Evolutionary conservation across 53 echinoderm and acorn worm genomes (phyloP).

Genomic region (Mesocentrotus franciscanus): DNA sequence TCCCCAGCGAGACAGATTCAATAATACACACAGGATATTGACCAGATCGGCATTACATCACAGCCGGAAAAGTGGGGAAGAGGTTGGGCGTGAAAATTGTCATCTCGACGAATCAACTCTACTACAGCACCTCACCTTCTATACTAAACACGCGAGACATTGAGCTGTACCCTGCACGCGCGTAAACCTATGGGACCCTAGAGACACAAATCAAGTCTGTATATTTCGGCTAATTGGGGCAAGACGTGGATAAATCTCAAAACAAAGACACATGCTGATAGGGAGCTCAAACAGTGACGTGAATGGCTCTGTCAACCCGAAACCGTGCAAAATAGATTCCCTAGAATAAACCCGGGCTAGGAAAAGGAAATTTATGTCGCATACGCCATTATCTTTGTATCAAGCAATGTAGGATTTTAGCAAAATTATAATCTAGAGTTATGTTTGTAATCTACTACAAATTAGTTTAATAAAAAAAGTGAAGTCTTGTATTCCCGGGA

Average conservation of each 20-base stretch:
- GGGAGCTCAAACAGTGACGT: background rate
- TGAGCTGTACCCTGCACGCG: background rate
- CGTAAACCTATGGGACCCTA: conserved; percentile 7
- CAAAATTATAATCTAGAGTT: too few species aligned
- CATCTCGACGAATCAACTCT: conserved; percentile 5
- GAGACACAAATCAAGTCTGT: conserved; percentile 15
- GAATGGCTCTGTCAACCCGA: background rate
- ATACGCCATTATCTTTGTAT: too few species aligned
- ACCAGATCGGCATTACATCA: conserved; percentile 47
- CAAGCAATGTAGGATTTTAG: too few species aligned
- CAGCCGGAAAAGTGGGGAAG: conserved; percentile 56
- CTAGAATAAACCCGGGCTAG: background rate
- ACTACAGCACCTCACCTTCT: background rate
- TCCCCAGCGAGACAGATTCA: conserved; percentile 42
- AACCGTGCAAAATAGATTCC: background rate
- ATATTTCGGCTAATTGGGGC: conserved; percentile 17
- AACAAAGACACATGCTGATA: conserved; percentile 1
- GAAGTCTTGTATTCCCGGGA: too few species aligned
- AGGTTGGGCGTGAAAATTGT: conserved; percentile 46
- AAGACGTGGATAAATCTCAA: background rate
- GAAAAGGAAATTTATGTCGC: background rate
- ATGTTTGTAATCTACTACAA: too few species aligned
- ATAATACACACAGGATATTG: conserved; percentile 57
- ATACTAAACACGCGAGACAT: background rate
- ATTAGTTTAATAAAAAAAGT: too few species aligned